Conservation (phyloP, 2,797 vertebrate genomes). For the Micropoecilia bifurca region DNA sequence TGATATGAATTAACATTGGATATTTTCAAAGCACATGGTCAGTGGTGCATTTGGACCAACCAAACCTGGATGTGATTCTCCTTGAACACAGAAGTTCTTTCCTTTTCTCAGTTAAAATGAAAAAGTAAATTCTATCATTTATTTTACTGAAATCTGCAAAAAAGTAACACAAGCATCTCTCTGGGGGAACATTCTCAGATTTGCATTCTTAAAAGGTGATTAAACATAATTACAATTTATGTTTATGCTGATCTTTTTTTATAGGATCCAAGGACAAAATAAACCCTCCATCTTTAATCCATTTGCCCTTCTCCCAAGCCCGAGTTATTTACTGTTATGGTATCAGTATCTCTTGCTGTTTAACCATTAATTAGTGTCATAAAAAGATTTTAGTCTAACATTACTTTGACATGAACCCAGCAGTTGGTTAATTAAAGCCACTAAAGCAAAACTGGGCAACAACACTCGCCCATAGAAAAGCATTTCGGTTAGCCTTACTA, state of each 20-base stretch:
- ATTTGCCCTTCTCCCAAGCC: neutral
- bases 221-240: neutral
- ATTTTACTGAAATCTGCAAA: neutral
- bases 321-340: neutral
- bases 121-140: neutral
- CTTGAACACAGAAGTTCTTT: neutral
- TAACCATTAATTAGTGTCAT: neutral
- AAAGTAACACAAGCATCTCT: neutral
- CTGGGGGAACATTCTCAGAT: neutral
- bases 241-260: neutral
- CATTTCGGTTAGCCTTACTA: constrained; percentile 28
- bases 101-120: neutral
- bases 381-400: neutral
- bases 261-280: neutral
- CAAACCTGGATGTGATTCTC: neutral
- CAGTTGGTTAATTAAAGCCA: constrained; percentile 11
- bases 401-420: constrained; percentile 7
- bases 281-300: neutral
- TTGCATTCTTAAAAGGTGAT: neutral
- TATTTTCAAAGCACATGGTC: neutral
- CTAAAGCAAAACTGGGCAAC: constrained; percentile 34
- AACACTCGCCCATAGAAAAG: constrained; percentile 14
- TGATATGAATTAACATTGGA: neutral
- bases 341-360: neutral
- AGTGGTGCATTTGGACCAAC: neutral